Percentiles rank a stretch among this genome's conserved stretches.
Conservation (phyloP, 2,797 vertebrate genomes). For the Onychomys leucogaster region DNA sequence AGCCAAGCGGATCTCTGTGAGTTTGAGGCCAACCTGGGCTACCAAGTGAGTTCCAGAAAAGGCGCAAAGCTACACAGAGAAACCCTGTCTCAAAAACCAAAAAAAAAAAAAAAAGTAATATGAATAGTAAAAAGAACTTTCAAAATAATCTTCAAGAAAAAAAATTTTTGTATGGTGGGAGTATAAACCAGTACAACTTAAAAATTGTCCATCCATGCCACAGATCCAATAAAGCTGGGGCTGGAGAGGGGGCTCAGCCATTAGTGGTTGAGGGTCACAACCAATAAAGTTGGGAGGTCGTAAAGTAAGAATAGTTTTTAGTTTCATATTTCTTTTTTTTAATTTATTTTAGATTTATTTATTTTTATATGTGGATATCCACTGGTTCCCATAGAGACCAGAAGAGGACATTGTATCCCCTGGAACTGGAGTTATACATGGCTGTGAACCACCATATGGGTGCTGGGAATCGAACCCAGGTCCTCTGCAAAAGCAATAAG, state of each 20-base stretch:
- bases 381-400: not conserved
- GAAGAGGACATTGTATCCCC: not conserved
- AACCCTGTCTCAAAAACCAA: too few relatives aligned
- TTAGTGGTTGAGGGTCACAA: not conserved
- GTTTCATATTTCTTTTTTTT: not conserved
- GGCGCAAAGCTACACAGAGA: too few relatives aligned
- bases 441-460: not conserved
- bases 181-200: not conserved
- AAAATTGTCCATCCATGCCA: not conserved
- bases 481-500: not conserved
- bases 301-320: not conserved
- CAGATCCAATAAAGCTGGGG: not conserved
- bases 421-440: not conserved
- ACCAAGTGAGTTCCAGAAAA: too few relatives aligned
- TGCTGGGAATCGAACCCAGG: not conserved
- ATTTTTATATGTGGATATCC: not conserved
- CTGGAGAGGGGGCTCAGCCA: not conserved
- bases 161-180: not conserved
- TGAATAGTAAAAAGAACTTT: not conserved
- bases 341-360: not conserved
- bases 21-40: too few relatives aligned
- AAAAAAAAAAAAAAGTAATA: not conserved
- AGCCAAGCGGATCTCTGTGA: too few relatives aligned
- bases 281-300: not conserved
- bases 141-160: slow-evolving; percentile 12